These are phyloP conservation scores for Dryobotodes eremita DNA, from an alignment of 2,888 invertebrate genomes.

Conservation along the genomic window DNA sequence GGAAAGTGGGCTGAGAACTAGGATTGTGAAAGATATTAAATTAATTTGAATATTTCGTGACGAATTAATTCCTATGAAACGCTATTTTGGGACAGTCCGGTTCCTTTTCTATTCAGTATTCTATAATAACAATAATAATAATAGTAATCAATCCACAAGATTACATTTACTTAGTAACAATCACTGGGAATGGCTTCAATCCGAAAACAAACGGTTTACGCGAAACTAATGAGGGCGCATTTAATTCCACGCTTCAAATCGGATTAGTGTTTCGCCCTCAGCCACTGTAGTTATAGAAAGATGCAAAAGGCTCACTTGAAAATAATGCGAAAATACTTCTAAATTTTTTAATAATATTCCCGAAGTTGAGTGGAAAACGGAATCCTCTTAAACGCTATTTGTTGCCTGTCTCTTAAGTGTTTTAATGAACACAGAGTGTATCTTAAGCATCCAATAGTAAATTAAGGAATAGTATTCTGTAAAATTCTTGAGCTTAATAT, in stretches of 20 bases:
- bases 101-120: conserved; percentile 30
- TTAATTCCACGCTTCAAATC: conserved; percentile 59
- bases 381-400: background rate
- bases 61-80: conserved; percentile 29
- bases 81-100: background rate
- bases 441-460: too few species aligned
- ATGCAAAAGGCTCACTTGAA: conserved; percentile 28
- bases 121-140: conserved; percentile 8
- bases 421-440: background rate
- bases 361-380: background rate
- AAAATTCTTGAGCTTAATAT: background rate
- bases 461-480: background rate
- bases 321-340: background rate
- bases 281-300: background rate
- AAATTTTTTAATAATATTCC: too few species aligned
- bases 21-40: conserved; percentile 15
- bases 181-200: conserved; percentile 35
- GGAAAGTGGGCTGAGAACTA: background rate
- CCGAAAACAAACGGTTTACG: conserved; percentile 58
- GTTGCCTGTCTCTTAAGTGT: background rate
- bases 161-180: conserved; percentile 41
- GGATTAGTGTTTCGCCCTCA: conserved; percentile 56
- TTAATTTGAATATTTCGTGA: conserved; percentile 35
- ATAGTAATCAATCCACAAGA: conserved; percentile 41
- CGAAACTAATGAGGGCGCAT: conserved; percentile 55